Percentiles rank a stretch among this genome's conserved stretches.
Conservation (phyloP, 2,888 invertebrate species). For the Digitonthophagus gazella region DNA sequence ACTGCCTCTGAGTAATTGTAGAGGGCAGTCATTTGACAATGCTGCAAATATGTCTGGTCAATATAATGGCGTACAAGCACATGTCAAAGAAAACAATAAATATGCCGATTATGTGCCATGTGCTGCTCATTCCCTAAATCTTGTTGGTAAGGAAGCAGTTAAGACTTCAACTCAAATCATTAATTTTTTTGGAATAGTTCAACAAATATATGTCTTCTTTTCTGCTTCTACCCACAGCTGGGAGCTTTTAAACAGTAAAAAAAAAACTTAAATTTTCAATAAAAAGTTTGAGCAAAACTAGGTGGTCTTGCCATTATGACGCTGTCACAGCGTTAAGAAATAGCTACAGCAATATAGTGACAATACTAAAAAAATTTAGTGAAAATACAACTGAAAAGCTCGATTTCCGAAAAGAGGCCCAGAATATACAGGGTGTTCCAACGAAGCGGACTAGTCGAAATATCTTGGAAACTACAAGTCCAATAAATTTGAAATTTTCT, state of each 20-base stretch:
- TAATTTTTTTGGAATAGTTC: constrained; percentile 15
- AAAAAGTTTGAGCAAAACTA: too few species aligned
- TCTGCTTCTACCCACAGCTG: constrained; percentile 19
- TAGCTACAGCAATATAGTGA: too few species aligned
- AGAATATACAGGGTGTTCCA: too few species aligned
- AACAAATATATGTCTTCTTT: constrained; percentile 22
- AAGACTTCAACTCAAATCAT: constrained; percentile 2
- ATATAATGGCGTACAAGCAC: constrained; percentile 19
- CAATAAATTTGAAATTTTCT: too few species aligned
- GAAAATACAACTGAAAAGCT: too few species aligned
- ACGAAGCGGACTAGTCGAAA: too few species aligned
- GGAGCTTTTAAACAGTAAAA: neutral
- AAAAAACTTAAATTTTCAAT: too few species aligned
- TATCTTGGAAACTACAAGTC: too few species aligned
- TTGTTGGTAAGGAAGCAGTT: constrained; percentile 16
- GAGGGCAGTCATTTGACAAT: constrained; percentile 22
- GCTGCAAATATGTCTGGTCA: constrained; percentile 23
- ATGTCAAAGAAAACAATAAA: constrained; percentile 12
- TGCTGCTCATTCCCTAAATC: constrained; percentile 21
- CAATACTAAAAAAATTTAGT: too few species aligned
- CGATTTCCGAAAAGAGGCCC: too few species aligned
- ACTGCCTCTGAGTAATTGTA: constrained; percentile 17
- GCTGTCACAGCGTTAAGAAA: too few species aligned
- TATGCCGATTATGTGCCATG: constrained; percentile 13
- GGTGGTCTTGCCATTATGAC: too few species aligned